Evolutionary conservation across 2,797 vertebrate species (phyloP).

Genomic region (Gymnoscopelus braueri): DNA sequence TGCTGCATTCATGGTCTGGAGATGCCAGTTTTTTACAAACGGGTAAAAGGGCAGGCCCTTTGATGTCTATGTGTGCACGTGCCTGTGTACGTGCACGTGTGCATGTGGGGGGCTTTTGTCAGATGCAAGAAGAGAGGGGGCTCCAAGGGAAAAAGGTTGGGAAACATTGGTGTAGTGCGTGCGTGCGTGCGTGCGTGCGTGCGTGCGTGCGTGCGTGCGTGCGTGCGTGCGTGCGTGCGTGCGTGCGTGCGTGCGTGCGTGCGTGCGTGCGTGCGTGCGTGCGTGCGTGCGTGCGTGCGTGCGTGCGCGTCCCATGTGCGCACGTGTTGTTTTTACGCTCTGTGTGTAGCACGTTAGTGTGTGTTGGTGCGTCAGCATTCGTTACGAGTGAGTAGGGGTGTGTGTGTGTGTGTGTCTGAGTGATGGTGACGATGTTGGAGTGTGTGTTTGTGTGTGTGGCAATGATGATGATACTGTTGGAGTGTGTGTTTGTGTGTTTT

Average conservation of each 20-base stretch:
- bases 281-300: too few species aligned
- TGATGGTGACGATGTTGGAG: slow-evolving; percentile 60
- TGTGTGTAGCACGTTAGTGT: slow-evolving; percentile 21
- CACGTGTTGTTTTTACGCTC: not conserved
- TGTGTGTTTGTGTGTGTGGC: slow-evolving; percentile 51
- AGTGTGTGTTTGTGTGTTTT: slow-evolving; percentile 57
- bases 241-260: slow-evolving; percentile 42
- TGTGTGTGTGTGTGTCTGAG: slow-evolving; percentile 63
- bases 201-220: slow-evolving; percentile 30
- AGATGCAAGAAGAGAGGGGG: too few species aligned
- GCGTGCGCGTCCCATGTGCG: not conserved
- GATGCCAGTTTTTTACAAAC: too few species aligned
- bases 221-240: slow-evolving; percentile 35
- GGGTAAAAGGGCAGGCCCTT: too few species aligned
- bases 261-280: not conserved
- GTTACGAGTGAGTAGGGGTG: slow-evolving; percentile 52
- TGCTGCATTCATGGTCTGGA: too few species aligned
- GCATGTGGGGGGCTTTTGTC: too few species aligned
- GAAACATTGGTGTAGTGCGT: too few species aligned
- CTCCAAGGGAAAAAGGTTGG: too few species aligned
- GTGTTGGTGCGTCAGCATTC: slow-evolving; percentile 50
- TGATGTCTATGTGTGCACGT: too few species aligned
- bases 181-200: slow-evolving; percentile 20
- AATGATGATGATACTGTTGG: too few species aligned
- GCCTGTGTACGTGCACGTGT: too few species aligned